Percentiles rank a stretch among this genome's conserved stretches.
Conservation (phyloP, 2,113 vertebrate species). For the Plectropomus leopardus region DNA sequence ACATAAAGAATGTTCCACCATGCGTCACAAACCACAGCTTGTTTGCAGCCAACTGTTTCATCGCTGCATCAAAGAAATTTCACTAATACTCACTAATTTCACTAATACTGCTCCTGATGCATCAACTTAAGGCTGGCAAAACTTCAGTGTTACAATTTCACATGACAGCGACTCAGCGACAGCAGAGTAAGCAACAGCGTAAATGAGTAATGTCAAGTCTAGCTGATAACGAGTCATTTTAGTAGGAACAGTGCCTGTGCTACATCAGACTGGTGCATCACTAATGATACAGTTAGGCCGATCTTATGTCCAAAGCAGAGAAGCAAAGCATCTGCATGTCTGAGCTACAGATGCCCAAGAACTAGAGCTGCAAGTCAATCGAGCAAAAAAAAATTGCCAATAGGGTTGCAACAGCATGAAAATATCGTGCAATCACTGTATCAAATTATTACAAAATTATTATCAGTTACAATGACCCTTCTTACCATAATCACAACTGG, state of each 20-base stretch:
- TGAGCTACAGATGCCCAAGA: not conserved
- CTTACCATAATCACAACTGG: too few relatives aligned
- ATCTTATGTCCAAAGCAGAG: not conserved
- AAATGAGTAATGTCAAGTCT: not conserved
- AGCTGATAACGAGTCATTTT: not conserved
- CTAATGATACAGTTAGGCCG: not conserved
- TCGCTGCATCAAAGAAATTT: not conserved
- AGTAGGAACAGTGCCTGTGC: too few relatives aligned
- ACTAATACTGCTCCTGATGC: rapidly evolving
- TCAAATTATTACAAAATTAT: too few relatives aligned
- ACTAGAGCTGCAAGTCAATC: too few relatives aligned
- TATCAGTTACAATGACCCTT: too few relatives aligned
- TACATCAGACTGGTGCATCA: not conserved
- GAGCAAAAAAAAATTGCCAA: too few relatives aligned
- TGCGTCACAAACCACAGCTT: not conserved
- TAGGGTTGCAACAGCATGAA: too few relatives aligned
- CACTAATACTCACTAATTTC: too few relatives aligned
- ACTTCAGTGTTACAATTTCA: not conserved
- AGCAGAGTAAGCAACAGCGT: too few relatives aligned
- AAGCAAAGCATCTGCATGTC: not conserved
- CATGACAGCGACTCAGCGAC: not conserved
- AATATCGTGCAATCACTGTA: too few relatives aligned
- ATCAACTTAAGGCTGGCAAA: not conserved
- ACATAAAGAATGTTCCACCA: not conserved
- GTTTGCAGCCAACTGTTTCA: not conserved